phyloP scores from a whole-genome alignment of 37 sponge, comb jelly and placozoan species.

The Aphrocallistes beatrix region DNA sequence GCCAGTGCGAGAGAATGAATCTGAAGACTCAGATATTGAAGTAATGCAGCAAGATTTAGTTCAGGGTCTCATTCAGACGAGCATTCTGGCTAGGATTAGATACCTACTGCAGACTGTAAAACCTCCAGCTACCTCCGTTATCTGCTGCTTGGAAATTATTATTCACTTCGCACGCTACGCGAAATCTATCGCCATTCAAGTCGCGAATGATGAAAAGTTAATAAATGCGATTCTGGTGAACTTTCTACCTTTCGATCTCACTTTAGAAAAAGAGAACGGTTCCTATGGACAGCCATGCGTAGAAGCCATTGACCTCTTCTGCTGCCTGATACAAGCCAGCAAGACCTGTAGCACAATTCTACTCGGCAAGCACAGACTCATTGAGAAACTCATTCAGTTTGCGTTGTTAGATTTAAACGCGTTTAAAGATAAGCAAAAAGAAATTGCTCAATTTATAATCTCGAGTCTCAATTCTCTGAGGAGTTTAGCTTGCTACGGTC shows the following conservation, averaged over 20 bases:
- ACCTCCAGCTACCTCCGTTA: conserved; percentile 9
- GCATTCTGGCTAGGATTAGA: conserved; percentile 43
- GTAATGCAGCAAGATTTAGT: background rate
- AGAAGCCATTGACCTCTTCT: background rate
- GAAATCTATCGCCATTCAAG: conserved; percentile 46
- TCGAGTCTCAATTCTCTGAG: background rate
- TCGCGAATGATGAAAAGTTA: conserved; percentile 12
- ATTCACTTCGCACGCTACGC: conserved; percentile 57
- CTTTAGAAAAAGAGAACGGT: background rate
- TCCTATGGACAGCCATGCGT: background rate
- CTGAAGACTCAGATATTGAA: background rate
- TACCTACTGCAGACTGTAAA: conserved; percentile 60
- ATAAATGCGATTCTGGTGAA: background rate
- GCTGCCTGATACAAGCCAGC: background rate
- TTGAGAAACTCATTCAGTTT: background rate
- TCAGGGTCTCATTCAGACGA: conserved; percentile 54
- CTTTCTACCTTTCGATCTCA: background rate
- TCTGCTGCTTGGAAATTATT: conserved; percentile 40
- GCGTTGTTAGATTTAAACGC: background rate
- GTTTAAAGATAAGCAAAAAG: background rate
- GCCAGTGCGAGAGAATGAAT: background rate
- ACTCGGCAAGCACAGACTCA: background rate
- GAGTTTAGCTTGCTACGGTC: background rate
- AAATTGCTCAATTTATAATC: background rate
- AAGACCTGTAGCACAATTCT: background rate